phyloP scores from a whole-genome alignment of 2,113 vertebrate genomes.

The Balaeniceps rex region DNA sequence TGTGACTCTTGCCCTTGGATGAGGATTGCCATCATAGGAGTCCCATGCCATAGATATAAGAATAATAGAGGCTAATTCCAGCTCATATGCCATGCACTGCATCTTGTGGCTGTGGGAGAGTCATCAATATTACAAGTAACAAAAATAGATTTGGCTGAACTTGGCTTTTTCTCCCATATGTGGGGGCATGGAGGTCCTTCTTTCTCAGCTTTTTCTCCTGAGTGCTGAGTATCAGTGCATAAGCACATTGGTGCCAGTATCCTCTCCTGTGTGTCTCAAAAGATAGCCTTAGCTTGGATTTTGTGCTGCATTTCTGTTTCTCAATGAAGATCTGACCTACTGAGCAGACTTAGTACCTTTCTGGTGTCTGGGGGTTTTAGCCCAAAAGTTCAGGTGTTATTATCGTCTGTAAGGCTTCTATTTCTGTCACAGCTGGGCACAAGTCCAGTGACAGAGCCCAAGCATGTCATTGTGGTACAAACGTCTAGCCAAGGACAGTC shows the following conservation, averaged over 20 bases:
- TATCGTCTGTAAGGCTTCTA: background rate
- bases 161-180: background rate
- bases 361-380: background rate
- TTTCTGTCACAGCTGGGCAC: background rate
- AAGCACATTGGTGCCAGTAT: background rate
- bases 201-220: background rate
- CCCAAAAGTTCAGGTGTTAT: accelerated
- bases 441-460: background rate
- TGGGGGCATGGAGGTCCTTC: background rate
- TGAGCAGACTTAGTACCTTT: background rate
- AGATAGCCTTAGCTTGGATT: background rate
- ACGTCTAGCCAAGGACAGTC: background rate
- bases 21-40: background rate
- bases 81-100: accelerated
- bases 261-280: background rate
- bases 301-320: background rate
- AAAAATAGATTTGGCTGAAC: background rate
- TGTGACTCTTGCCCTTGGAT: background rate
- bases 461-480: background rate
- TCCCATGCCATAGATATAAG: background rate
- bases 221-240: background rate
- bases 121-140: background rate
- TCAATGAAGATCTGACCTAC: background rate
- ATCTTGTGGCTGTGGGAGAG: accelerated
- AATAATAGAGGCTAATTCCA: background rate